phyloP scores from a whole-genome alignment of 2,797 vertebrate species.

The Megaceryle alcyon region DNA sequence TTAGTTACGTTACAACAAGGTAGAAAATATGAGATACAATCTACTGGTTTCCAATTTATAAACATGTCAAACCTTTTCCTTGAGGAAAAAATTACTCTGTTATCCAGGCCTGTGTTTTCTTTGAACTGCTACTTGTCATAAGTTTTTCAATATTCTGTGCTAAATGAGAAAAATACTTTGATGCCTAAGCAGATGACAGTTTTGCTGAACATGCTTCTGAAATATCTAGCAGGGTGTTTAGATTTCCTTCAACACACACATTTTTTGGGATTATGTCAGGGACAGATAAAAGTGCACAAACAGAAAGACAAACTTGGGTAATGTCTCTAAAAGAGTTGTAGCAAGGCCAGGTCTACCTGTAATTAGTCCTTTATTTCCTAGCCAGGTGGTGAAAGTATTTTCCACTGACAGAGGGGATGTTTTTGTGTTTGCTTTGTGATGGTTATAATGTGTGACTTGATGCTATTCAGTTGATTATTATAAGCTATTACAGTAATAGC shows the following conservation, averaged over 20 bases:
- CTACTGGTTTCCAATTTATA: background rate
- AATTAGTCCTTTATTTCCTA: background rate
- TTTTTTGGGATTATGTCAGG: background rate
- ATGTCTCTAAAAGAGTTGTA: background rate
- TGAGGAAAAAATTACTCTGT: background rate
- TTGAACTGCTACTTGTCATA: background rate
- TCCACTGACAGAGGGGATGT: background rate
- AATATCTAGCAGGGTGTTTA: background rate
- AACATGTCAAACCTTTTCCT: background rate
- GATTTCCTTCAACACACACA: background rate
- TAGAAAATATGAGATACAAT: background rate
- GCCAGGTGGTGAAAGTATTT: background rate
- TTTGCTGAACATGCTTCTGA: background rate
- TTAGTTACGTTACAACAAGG: background rate
- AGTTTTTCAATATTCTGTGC: background rate
- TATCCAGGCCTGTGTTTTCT: background rate
- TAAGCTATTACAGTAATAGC: background rate
- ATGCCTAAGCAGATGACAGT: background rate
- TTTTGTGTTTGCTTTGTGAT: background rate
- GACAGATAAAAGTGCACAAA: background rate
- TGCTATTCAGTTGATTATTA: background rate
- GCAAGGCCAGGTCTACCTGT: background rate
- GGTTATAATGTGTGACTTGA: background rate
- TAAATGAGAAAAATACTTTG: background rate
- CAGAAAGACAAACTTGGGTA: background rate